A percentile compares a stretch with the other conserved stretches of the same genome.
These are phyloP conservation scores for Physocephala rufipes DNA, from an alignment of 2,888 invertebrate genomes.

Conservation along the genomic window DNA sequence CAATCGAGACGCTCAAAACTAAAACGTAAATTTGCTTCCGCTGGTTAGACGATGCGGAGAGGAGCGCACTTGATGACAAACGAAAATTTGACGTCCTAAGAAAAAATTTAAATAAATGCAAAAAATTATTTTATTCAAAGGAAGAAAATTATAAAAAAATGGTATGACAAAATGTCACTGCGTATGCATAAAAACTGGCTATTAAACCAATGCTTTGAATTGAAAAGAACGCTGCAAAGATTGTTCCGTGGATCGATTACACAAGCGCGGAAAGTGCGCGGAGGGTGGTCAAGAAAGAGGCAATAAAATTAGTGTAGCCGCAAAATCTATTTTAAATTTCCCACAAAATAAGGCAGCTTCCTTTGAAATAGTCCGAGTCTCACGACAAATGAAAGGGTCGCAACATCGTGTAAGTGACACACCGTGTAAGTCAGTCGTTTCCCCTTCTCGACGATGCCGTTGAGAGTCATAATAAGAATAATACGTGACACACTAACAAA, in stretches of 20 bases:
- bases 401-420: slow-evolving; percentile 13
- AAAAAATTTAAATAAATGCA: slow-evolving; percentile 26
- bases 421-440: neutral
- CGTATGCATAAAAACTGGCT: slow-evolving; percentile 14
- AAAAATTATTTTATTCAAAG: neutral
- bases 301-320: neutral
- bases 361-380: neutral
- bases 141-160: neutral
- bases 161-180: slow-evolving; percentile 1
- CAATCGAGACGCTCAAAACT: slow-evolving; percentile 4
- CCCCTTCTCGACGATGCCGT: neutral
- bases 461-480: too few species aligned
- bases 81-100: slow-evolving; percentile 6
- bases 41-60: too few species aligned
- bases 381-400: slow-evolving; percentile 28
- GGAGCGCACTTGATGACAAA: neutral
- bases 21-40: neutral
- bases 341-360: slow-evolving; percentile 28
- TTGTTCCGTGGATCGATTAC: slow-evolving; percentile 44
- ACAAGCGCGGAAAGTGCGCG: neutral
- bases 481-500: slow-evolving; percentile 10
- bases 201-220: slow-evolving; percentile 18
- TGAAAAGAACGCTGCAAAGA: slow-evolving; percentile 24
- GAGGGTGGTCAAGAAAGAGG: neutral
- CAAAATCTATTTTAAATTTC: slow-evolving; percentile 35